phyloP scores from a whole-genome alignment of 30 jellyfish, hydroid and myxozoan species.

The Pseudorhiza aurosa region DNA sequence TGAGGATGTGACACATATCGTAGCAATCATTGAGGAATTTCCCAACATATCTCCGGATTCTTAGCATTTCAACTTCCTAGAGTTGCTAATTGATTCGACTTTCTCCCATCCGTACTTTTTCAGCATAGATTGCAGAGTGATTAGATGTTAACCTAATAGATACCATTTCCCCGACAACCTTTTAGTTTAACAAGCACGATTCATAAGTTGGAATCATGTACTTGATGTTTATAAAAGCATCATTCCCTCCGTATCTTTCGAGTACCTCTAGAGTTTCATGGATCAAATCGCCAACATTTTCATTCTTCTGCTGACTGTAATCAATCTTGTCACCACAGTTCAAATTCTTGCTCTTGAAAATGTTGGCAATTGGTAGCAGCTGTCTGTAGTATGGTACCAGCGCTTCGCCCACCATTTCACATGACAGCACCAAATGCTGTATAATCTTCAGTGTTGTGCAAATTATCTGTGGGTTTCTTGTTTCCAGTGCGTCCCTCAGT shows the following conservation, averaged over 20 bases:
- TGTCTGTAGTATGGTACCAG: slow-evolving; percentile 97
- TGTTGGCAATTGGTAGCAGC: slow-evolving; percentile 83
- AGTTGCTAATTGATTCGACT: too few relatives aligned
- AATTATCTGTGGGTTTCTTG: slow-evolving; percentile 81
- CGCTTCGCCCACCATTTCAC: slow-evolving; percentile 93
- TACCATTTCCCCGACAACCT: too few relatives aligned
- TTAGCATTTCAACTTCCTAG: too few relatives aligned
- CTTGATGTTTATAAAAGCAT: slow-evolving; percentile 95
- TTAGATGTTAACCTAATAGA: too few relatives aligned
- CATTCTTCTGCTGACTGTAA: slow-evolving; percentile 94
- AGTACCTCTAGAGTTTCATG: slow-evolving; percentile 90
- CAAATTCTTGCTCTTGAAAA: slow-evolving; percentile 80
- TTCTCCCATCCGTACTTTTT: too few relatives aligned
- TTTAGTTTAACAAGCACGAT: slow-evolving; percentile 85
- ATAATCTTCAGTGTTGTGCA: slow-evolving; percentile 87
- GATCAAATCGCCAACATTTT: slow-evolving; percentile 91
- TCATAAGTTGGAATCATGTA: slow-evolving; percentile 97
- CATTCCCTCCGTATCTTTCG: slow-evolving; percentile 96
- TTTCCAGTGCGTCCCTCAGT: slow-evolving; percentile 89
- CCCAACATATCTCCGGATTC: too few relatives aligned
- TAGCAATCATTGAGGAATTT: too few relatives aligned
- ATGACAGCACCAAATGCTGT: slow-evolving; percentile 86
- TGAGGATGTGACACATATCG: too few relatives aligned
- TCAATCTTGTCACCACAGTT: slow-evolving; percentile 94
- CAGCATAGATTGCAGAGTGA: too few relatives aligned